Percentiles rank a stretch among this genome's conserved stretches.
Conservation (phyloP, 2,888 invertebrate species). For the Drosophila mercatorum region DNA sequence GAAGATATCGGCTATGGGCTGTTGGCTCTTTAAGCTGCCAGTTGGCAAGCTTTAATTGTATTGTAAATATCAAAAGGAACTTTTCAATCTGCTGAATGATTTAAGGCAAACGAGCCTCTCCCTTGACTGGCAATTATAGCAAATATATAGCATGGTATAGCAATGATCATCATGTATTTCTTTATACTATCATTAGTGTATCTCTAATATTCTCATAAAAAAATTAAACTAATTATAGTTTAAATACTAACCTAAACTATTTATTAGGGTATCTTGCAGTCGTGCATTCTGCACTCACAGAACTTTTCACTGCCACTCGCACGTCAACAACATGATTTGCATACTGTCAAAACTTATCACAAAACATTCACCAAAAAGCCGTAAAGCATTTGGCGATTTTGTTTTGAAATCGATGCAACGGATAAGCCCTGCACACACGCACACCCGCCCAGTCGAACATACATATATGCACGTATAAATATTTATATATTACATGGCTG, state of each 20-base stretch:
- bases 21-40: slow-evolving; percentile 18
- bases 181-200: no score
- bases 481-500: slow-evolving; percentile 47
- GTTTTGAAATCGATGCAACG: slow-evolving; percentile 61
- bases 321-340: slow-evolving; percentile 55
- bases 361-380: slow-evolving; percentile 58
- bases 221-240: not conserved
- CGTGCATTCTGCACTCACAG: not conserved
- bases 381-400: slow-evolving; percentile 62
- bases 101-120: no score
- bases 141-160: no score
- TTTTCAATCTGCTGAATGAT: no score
- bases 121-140: no score
- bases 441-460: not conserved
- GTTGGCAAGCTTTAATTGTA: not conserved
- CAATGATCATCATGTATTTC: no score
- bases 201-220: no score
- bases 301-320: not conserved
- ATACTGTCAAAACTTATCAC: slow-evolving; percentile 74
- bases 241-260: no score
- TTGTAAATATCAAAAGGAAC: no score
- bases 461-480: slow-evolving; percentile 18
- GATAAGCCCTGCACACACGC: slow-evolving; percentile 32
- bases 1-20: not conserved
- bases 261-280: not conserved